These are phyloP conservation scores for Notothenia coriiceps DNA, from an alignment of 2,113 vertebrate genomes.

Conservation along the genomic window DNA sequence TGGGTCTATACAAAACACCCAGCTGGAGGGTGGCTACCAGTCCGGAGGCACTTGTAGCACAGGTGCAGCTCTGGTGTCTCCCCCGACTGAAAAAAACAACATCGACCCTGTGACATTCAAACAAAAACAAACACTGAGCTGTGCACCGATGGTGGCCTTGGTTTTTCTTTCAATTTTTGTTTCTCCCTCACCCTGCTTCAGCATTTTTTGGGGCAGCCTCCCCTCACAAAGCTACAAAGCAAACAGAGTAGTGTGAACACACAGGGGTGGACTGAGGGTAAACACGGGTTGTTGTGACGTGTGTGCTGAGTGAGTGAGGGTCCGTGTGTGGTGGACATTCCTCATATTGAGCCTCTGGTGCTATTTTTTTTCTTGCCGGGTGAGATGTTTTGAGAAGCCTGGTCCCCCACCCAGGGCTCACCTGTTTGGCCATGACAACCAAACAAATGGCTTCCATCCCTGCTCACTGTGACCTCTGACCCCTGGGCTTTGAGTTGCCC, in stretches of 20 bases:
- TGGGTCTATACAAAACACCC: conserved; percentile 51
- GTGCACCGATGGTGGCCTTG: conserved; percentile 49
- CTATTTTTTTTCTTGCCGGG: conserved; percentile 66
- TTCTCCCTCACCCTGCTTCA: conserved; percentile 42
- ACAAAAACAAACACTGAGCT: conserved; percentile 78
- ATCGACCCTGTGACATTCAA: conserved; percentile 67
- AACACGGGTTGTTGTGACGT: conserved; percentile 82
- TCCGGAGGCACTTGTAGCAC: conserved; percentile 79
- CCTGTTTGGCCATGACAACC: conserved; percentile 87
- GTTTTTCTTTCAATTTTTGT: conserved; percentile 49
- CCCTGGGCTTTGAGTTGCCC: conserved; percentile 78
- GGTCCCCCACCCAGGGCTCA: conserved; percentile 77
- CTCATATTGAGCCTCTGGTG: conserved; percentile 80
- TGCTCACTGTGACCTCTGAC: conserved; percentile 82
- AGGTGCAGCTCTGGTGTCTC: conserved; percentile 88
- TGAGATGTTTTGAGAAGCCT: conserved; percentile 81
- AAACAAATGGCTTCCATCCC: conserved; percentile 84
- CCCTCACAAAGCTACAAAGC: conserved; percentile 66
- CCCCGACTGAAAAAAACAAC: conserved; percentile 56
- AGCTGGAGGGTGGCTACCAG: conserved; percentile 59
- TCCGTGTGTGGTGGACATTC: conserved; percentile 78
- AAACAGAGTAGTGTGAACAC: conserved; percentile 59
- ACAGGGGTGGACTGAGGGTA: conserved; percentile 52
- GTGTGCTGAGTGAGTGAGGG: conserved; percentile 79
- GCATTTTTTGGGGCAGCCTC: conserved; percentile 32